Conservation (phyloP, 2,797 vertebrate genomes). For the Amblyopsis hoosieri region DNA sequence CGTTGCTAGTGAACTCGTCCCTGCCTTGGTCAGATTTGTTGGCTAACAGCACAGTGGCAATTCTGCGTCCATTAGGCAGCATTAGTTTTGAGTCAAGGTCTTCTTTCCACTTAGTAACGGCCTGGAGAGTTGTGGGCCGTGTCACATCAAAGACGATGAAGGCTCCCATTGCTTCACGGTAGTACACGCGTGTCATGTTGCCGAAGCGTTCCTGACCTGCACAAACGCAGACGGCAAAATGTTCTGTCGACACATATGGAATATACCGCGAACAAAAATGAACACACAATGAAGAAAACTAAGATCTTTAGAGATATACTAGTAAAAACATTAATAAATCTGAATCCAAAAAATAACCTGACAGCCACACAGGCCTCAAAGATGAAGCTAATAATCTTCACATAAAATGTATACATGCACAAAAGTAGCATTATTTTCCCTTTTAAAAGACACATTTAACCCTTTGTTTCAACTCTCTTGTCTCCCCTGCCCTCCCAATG, state of each 20-base stretch:
- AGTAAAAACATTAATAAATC: too few relatives aligned
- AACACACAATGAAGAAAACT: neutral
- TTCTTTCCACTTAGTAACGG: constrained; percentile 96
- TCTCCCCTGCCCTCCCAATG: too few relatives aligned
- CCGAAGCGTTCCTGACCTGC: constrained; percentile 98
- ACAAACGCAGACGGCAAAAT: constrained; percentile 2
- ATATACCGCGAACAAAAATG: neutral
- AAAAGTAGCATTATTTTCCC: too few relatives aligned
- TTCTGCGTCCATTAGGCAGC: constrained; percentile 88
- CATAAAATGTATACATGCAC: too few relatives aligned
- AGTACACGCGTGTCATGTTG: constrained; percentile 99
- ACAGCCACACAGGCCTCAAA: too few relatives aligned
- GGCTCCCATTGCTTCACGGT: constrained; percentile 96
- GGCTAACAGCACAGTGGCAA: constrained; percentile 91
- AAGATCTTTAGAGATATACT: neutral
- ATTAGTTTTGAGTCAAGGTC: constrained; percentile 96
- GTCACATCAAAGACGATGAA: constrained; percentile 97
- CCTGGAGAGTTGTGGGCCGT: constrained; percentile 92
- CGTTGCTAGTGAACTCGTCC: constrained; percentile 84
- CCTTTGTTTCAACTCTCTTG: too few relatives aligned
- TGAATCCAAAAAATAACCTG: too few relatives aligned
- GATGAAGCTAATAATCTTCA: too few relatives aligned
- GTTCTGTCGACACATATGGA: too few relatives aligned
- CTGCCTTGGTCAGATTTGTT: constrained; percentile 97
- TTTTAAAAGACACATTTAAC: too few relatives aligned